Evolutionary conservation across 2,888 invertebrate species (phyloP), one percentile per base, ranked within the genome.

Genomic region (Dicyrtomina minuta): DNA sequence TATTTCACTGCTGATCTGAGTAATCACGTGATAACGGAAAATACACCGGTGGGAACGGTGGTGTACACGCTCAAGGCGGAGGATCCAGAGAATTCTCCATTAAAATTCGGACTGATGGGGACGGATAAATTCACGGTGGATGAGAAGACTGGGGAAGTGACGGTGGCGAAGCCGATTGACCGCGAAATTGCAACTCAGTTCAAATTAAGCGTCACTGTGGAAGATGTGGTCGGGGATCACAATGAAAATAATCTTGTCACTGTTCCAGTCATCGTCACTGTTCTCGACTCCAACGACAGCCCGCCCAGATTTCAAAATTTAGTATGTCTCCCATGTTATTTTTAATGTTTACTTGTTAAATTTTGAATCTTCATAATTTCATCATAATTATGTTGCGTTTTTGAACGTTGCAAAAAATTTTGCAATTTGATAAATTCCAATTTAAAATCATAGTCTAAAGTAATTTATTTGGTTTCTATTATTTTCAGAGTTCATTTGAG

Each of bases 281-380:
- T 95, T 17, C 83, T 91, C 12, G 94, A 95, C 80, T 92, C 91
- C 79, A 94, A 95, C 81, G 94, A 95, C 80, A 93, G 93, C 82
- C 86, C 91, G 41, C 93, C 94, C 8, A 85, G 85, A 69, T 92
- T 92, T 82, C 85, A 86, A 82, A 76, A 76, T 67, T 88, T 89
- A 82, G 91, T 90, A 84, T 85, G 85, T 82, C n/a, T n/a, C n/a
- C n/a, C n/a, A n/a, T n/a, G n/a, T 20, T 39, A 12, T 33, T 33
- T 15, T 39, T 70, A n/a, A 33, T 20, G 17, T 27, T 20, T 27
- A 33, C n/a, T n/a, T n/a, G n/a, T n/a, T n/a, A n/a, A n/a, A n/a
- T n/a, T n/a, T n/a, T n/a, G n/a, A n/a, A n/a, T n/a, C n/a, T n/a
- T n/a, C n/a, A n/a, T n/a, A n/a, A n/a, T n/a, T n/a, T n/a, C n/a